These are phyloP conservation scores for Bos indicus DNA, from an alignment of 2,113 vertebrate species.

Conservation along the genomic window DNA sequence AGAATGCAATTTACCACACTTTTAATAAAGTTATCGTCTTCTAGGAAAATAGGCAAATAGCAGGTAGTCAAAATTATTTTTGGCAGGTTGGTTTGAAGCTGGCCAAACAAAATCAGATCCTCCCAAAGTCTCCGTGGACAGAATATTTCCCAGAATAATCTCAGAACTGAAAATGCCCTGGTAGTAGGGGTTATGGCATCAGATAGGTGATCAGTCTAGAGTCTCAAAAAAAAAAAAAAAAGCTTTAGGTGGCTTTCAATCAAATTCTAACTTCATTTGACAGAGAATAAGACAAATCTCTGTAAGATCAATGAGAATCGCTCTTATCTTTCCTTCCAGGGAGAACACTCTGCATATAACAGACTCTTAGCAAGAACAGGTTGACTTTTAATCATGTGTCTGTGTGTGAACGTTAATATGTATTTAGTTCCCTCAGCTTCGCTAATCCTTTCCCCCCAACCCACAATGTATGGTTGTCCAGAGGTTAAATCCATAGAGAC, in stretches of 20 bases:
- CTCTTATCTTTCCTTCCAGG: background rate
- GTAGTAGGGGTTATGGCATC: background rate
- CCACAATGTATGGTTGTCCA: background rate
- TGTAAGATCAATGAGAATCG: background rate
- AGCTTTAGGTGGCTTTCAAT: background rate
- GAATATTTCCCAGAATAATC: background rate
- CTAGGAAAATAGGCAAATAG: background rate
- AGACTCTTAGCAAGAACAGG: background rate
- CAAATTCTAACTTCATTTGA: background rate
- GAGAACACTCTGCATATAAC: background rate
- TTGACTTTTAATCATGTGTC: background rate
- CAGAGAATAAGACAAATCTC: background rate
- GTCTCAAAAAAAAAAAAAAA: background rate
- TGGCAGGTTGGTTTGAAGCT: background rate
- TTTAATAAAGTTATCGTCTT: background rate
- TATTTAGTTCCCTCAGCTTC: background rate
- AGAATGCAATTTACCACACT: background rate
- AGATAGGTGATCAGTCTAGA: background rate
- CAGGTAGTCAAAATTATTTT: background rate
- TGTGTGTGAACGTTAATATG: background rate
- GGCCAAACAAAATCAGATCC: background rate
- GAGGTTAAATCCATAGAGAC: background rate
- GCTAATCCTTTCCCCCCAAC: background rate
- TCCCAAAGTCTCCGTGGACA: background rate
- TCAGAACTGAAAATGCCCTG: background rate